Evolutionary conservation across 2,888 invertebrate genomes (phyloP).

Genomic region (Drosophila picticornis): DNA sequence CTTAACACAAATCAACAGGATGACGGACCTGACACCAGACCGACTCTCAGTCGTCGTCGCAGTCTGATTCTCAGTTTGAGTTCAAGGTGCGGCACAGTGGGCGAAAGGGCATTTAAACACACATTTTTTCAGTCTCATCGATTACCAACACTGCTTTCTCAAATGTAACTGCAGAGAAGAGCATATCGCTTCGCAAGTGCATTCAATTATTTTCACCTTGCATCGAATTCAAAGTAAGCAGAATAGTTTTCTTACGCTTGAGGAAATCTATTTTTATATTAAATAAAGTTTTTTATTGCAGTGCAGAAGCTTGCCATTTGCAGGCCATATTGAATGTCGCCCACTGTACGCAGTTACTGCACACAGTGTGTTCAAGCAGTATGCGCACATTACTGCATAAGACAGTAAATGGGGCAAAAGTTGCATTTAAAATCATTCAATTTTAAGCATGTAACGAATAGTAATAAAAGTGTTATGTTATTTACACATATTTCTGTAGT

Average conservation of each 20-base stretch:
- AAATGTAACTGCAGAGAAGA: neutral
- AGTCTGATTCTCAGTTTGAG: neutral
- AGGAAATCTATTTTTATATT: neutral
- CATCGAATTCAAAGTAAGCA: neutral
- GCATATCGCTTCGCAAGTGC: neutral
- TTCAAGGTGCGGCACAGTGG: neutral
- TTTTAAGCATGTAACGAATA: neutral
- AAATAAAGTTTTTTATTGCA: too few species aligned
- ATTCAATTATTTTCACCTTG: neutral
- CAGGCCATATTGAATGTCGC: neutral
- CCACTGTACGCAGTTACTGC: neutral
- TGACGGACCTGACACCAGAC: conserved; percentile 72
- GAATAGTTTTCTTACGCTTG: neutral
- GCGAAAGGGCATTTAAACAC: neutral
- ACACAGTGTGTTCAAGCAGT: conserved; percentile 10
- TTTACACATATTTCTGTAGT: neutral
- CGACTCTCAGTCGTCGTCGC: conserved; percentile 19
- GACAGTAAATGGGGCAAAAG: neutral
- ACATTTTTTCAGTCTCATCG: neutral
- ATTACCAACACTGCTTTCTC: neutral
- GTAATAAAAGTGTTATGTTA: too few species aligned
- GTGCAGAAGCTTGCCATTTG: too few species aligned
- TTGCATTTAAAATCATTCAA: neutral
- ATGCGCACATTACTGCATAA: neutral
- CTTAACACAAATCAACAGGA: conserved; percentile 76